These are phyloP conservation scores for Entelurus aequoreus DNA, from an alignment of 2,113 vertebrate species.

Conservation along the genomic window DNA sequence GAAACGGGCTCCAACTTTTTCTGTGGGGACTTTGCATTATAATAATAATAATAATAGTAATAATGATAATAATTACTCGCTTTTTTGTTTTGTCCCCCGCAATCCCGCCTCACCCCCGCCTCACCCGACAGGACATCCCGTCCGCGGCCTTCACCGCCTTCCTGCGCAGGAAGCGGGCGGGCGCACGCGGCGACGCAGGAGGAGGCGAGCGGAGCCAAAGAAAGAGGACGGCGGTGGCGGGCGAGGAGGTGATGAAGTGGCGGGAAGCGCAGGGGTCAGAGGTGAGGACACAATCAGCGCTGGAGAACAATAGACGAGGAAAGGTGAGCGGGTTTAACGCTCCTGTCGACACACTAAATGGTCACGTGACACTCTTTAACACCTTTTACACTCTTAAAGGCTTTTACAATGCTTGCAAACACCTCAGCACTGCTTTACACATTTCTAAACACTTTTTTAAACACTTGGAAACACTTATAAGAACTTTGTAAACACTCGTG, in stretches of 20 bases:
- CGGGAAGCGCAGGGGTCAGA: neutral
- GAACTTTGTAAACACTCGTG: too few relatives aligned
- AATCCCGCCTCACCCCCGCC: neutral
- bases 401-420: too few relatives aligned
- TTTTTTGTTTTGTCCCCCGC: neutral
- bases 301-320: conserved; percentile 1
- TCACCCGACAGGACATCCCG: neutral
- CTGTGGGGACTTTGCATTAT: too few relatives aligned
- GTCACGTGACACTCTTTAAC: too few relatives aligned
- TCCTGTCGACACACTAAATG: neutral
- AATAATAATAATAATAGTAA: too few relatives aligned
- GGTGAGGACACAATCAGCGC: conserved; percentile 1
- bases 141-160: conserved; percentile 2
- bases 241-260: conserved; percentile 1
- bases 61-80: too few relatives aligned
- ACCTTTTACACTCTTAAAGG: too few relatives aligned
- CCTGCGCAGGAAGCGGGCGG: neutral
- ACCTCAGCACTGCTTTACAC: too few relatives aligned
- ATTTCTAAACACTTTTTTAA: too few relatives aligned
- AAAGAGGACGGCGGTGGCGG: too few relatives aligned
- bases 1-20: too few relatives aligned
- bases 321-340: conserved; percentile 5
- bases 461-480: too few relatives aligned
- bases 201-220: neutral
- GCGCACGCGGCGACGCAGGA: neutral